Conservation (phyloP, 2,113 vertebrate genomes). For the Tapirus terrestris region DNA sequence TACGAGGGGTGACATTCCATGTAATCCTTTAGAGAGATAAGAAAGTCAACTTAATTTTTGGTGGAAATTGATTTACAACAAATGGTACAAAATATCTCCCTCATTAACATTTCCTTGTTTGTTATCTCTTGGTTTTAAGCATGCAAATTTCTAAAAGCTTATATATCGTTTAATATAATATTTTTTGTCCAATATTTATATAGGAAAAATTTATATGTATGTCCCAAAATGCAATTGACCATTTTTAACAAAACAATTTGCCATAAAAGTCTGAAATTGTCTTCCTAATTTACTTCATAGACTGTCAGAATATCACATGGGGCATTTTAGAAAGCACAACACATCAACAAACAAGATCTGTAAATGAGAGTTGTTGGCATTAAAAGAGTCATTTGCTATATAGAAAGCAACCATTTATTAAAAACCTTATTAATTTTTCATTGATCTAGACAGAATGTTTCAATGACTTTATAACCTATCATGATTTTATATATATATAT, state of each 20-base stretch:
- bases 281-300: neutral
- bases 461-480: neutral
- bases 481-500: neutral
- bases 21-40: neutral
- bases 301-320: neutral
- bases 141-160: neutral
- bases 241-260: neutral
- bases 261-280: neutral
- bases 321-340: neutral
- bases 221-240: neutral
- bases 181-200: neutral
- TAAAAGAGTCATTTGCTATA: neutral
- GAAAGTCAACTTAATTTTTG: neutral
- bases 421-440: neutral
- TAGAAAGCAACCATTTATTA: neutral
- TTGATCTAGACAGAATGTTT: neutral
- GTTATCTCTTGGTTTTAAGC: neutral
- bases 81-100: neutral
- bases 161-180: neutral
- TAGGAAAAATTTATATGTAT: neutral
- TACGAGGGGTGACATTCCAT: neutral
- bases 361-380: neutral
- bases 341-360: neutral
- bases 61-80: neutral
- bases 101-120: neutral